phyloP scores from a whole-genome alignment of 2,113 vertebrate genomes.

The Lontra canadensis region DNA sequence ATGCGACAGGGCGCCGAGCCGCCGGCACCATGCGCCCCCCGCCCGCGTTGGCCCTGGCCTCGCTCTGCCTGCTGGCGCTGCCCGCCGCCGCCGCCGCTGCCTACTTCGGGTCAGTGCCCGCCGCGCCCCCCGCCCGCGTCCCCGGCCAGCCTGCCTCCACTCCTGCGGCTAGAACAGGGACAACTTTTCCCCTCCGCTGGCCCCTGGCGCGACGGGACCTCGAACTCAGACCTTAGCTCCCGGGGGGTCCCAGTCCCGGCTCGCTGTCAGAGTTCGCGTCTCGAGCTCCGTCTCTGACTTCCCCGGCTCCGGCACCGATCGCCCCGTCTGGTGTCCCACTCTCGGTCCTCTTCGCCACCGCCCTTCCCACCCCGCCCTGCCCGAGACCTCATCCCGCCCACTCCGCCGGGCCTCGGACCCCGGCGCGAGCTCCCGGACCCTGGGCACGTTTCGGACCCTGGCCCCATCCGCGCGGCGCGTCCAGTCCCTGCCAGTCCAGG shows the following conservation, averaged over 20 bases:
- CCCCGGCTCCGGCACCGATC: neutral
- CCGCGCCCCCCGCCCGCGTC: constrained; percentile 40
- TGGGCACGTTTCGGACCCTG: neutral
- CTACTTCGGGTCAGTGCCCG: constrained; percentile 95
- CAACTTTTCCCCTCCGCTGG: neutral
- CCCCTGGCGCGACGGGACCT: neutral
- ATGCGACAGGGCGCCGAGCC: constrained; percentile 90
- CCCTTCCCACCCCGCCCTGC: neutral
- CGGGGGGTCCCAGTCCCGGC: neutral
- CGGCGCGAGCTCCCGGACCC: neutral
- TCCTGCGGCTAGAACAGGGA: neutral
- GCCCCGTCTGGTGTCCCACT: neutral
- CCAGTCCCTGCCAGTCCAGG: neutral
- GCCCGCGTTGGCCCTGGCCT: constrained; percentile 86
- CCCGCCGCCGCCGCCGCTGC: constrained; percentile 87
- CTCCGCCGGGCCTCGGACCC: neutral
- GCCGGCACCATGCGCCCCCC: constrained; percentile 92
- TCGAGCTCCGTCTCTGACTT: neutral
- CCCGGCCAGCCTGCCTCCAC: neutral
- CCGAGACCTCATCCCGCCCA: neutral
- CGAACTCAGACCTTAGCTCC: constrained; percentile 3
- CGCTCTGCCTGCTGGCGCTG: constrained; percentile 83
- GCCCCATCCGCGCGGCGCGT: neutral
- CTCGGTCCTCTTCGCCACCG: neutral
- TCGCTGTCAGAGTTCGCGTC: neutral